A percentile compares a stretch with the other conserved stretches of the same genome.
These are phyloP conservation scores for Hemicentrotus pulcherrimus DNA, from an alignment of 35 echinoderm and acorn worm species.

Conservation along the genomic window DNA sequence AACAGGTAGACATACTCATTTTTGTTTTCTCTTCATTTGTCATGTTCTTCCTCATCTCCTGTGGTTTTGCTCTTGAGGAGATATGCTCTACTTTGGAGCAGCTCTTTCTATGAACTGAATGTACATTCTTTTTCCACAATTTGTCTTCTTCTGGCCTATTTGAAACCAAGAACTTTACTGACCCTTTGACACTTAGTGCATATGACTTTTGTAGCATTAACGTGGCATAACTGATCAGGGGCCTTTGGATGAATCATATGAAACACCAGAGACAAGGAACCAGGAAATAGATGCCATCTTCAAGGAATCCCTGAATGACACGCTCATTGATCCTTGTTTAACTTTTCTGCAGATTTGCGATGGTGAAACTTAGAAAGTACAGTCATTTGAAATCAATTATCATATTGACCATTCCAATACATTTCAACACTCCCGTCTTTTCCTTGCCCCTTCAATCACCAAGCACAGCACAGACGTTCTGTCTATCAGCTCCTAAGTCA, in stretches of 20 bases:
- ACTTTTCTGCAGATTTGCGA: background rate
- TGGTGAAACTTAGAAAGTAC: background rate
- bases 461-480: background rate
- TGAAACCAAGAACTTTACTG: background rate
- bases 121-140: too few species aligned
- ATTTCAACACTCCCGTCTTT: background rate
- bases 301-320: background rate
- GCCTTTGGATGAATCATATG: background rate
- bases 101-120: too few species aligned
- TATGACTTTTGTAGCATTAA: background rate
- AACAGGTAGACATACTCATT: too few species aligned
- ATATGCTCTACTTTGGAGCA: too few species aligned
- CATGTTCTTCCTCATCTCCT: too few species aligned
- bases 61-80: too few species aligned
- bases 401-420: background rate
- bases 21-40: too few species aligned
- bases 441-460: background rate
- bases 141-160: background rate
- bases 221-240: background rate
- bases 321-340: background rate
- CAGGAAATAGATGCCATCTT: background rate
- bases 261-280: background rate
- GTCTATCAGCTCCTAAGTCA: background rate
- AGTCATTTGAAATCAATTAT: background rate
- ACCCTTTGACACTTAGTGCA: background rate